Base-by-base conservation (phyloP, 2,888 invertebrate species). In the Helleia helle region DNA sequence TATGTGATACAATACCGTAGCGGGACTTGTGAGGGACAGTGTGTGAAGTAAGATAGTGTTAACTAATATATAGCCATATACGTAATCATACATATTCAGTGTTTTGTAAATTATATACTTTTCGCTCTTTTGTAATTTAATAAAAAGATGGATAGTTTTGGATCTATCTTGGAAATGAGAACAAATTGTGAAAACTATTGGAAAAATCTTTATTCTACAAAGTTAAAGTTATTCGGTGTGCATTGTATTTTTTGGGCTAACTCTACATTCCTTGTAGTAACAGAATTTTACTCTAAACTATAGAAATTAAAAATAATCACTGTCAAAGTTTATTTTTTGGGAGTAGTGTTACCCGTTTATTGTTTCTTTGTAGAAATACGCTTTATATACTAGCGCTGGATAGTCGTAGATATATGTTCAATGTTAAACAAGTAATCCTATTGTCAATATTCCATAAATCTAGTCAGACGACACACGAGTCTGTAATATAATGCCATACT, bases 391-490 rank as follows among this genome's bases (percentile, higher is more conserved):
- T n/a, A n/a, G n/a, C n/a, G n/a, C n/a, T n/a, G n/a, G n/a, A n/a
- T n/a, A n/a, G n/a, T n/a, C n/a, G n/a, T n/a, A n/a, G n/a, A n/a
- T n/a, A n/a, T n/a, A n/a, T n/a, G n/a, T n/a, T n/a, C n/a, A n/a
- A n/a, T n/a, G n/a, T n/a, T n/a, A n/a, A n/a, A n/a, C n/a, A n/a
- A n/a, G n/a, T n/a, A n/a, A n/a, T n/a, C n/a, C n/a, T n/a, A n/a
- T n/a, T n/a, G n/a, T n/a, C 12, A 12, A 22, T 22, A 2, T 31
- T 18, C 31, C 31, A 15, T 17, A 31, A 18, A 18, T 34, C 34
- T 34, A 34, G 34, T 34, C 34, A 7, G 34, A 18, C 18, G 17
- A 34, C 12, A n/a, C n/a, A 12, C 34, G 34, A 34, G 34, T 34
- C 18, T 34, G 34, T 34, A 18, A 22, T 18, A 18, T 34, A 22